phyloP scores from a whole-genome alignment of 35 echinoderm and acorn worm genomes.

The Lytechinus variegatus region DNA sequence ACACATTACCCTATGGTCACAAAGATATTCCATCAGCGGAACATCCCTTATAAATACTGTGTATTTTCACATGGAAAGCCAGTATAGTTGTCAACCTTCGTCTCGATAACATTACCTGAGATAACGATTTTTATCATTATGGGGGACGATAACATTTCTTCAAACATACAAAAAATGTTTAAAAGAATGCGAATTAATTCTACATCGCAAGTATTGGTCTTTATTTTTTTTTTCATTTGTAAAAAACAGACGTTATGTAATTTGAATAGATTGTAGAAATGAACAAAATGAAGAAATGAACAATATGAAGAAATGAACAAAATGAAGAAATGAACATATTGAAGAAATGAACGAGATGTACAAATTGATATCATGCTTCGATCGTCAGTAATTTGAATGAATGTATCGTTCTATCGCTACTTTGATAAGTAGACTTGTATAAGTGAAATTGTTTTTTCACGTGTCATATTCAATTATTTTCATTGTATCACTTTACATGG shows the following conservation, averaged over 20 bases:
- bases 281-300: no score
- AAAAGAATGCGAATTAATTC: not conserved
- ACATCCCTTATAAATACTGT: not conserved
- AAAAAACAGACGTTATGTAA: no score
- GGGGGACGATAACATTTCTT: not conserved
- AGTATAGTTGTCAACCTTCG: not conserved
- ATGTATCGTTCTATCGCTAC: no score
- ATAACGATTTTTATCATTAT: not conserved
- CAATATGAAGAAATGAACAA: no score
- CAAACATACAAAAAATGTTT: not conserved
- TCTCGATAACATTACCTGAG: not conserved
- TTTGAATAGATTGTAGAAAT: not conserved
- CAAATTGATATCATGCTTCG: no score
- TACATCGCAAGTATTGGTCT: no score
- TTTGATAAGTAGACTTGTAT: no score
- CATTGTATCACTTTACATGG: no score
- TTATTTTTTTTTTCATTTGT: no score
- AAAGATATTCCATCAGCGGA: not conserved
- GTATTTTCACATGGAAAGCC: not conserved
- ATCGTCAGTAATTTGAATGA: no score
- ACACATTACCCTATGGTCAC: conserved; percentile 78
- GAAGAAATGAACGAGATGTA: not conserved
- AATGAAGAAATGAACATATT: not conserved
- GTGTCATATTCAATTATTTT: no score
- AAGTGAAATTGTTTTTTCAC: no score